Evolutionary conservation across 2,113 vertebrate species (phyloP).

Genomic region (Coturnix japonica): DNA sequence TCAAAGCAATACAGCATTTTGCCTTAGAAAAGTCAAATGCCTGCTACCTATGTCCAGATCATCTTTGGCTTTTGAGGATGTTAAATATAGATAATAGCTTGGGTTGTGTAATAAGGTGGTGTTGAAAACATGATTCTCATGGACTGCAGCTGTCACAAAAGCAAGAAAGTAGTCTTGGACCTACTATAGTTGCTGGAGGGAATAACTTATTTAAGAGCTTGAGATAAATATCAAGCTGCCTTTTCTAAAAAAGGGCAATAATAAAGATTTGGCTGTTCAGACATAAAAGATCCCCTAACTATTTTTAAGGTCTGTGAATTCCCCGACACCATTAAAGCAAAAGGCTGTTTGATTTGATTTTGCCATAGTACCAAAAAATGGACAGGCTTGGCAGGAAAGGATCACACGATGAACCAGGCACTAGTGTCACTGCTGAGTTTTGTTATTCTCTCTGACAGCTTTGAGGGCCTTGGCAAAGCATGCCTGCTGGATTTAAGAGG

Average conservation of each 20-base stretch:
- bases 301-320: background rate
- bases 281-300: background rate
- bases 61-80: background rate
- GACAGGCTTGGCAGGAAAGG: background rate
- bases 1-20: background rate
- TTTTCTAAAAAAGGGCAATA: background rate
- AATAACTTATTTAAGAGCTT: background rate
- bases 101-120: background rate
- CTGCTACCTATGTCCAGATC: background rate
- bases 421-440: background rate
- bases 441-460: slow-evolving; percentile 16
- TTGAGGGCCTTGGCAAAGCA: background rate
- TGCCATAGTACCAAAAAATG: background rate
- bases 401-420: background rate
- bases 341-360: background rate
- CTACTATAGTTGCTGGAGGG: background rate
- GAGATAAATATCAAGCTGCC: background rate
- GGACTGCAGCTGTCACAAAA: background rate
- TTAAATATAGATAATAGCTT: background rate
- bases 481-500: background rate
- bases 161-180: background rate
- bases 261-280: background rate
- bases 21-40: background rate
- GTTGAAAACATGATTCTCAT: background rate
- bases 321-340: background rate